A percentile compares a stretch with the other conserved stretches of the same genome.
Evolutionary conservation across 2,888 invertebrate genomes (phyloP).

Genomic region (Fragum sueziense): DNA sequence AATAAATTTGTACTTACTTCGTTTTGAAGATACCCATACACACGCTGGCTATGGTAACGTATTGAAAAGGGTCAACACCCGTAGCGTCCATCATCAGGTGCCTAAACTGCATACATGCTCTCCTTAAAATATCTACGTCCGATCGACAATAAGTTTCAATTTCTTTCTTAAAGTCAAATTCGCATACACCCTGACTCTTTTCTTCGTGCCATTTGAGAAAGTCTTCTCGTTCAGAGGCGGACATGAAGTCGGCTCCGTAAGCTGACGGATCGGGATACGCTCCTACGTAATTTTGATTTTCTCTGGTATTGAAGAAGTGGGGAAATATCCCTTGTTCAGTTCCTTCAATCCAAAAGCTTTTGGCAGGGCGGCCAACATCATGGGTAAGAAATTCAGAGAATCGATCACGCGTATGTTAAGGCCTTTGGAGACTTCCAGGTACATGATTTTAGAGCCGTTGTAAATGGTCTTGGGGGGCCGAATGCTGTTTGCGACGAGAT

Average conservation of each 20-base stretch:
- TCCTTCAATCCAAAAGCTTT: constrained; percentile 49
- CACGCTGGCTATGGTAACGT: constrained; percentile 45
- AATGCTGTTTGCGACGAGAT: constrained; percentile 43
- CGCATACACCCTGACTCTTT: background rate
- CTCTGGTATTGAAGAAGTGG: constrained; percentile 49
- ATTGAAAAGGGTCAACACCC: constrained; percentile 42
- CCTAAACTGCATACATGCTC: constrained; percentile 41
- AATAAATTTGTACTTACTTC: background rate
- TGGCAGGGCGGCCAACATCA: constrained; percentile 46
- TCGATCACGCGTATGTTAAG: constrained; percentile 33
- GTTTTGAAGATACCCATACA: constrained; percentile 43
- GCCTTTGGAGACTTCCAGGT: constrained; percentile 36
- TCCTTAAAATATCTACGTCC: constrained; percentile 39
- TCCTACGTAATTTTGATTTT: constrained; percentile 50
- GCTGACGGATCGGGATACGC: constrained; percentile 32
- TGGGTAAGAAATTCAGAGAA: constrained; percentile 47
- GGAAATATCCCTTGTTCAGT: constrained; percentile 50
- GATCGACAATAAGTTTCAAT: constrained; percentile 40
- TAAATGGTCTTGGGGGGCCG: constrained; percentile 12
- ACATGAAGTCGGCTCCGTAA: constrained; percentile 10
- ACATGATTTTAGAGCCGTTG: constrained; percentile 36
- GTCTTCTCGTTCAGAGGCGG: background rate
- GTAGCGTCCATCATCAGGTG: constrained; percentile 26
- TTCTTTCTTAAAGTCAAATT: constrained; percentile 37
- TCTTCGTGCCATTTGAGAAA: constrained; percentile 34